Evolutionary conservation across 2,113 vertebrate genomes (phyloP), one percentile per base, ranked within the genome.

Genomic region (Chamaetylas fuelleborni): DNA sequence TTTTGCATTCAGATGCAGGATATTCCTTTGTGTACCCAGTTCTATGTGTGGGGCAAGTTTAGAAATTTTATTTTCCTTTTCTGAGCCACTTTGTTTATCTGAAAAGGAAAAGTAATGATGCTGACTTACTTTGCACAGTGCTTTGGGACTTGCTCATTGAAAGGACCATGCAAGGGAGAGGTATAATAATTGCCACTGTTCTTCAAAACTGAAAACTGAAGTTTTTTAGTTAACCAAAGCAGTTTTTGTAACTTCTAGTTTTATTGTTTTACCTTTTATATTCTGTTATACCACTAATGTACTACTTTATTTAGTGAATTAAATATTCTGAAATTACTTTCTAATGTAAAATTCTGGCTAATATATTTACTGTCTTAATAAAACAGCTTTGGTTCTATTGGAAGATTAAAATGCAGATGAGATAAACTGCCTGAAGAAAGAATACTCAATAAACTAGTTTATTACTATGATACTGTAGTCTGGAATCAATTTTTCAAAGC

Each of bases 401-500:
- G 71, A 95, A 95, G 79, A 88, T 92, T 92, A 93, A 94, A 95
- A 95, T 92, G 72, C 61, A 93, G 64, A 86, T 91, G 86, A 88
- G 65, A 45, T 81, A 48, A 95, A 95, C 40, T 4, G 17, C 73
- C 53, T 82, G 61, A 87, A 94, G 78, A 81, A 25, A 81, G 28
- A 36, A 66, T 58, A 60, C 28, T 86, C 79, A 93, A 74, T 81
- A 81, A 92, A 84, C 15, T 65, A 33, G 29, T 81, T 92, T 94
- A 84, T 81, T 74, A 29, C 74, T 43, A 25, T 62, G 78, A 42
- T 51, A 34, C 33, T 77, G 29, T 57, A 47, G 23, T 57, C 34
- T 76, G 42, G 36, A 72, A 83, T 84, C 19, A 88, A 36, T 57
- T 80, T 90, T 58, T 65, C 5, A 24, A 93, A 92, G 34, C 24